phyloP scores from a whole-genome alignment of 1,140 invertebrate species.

The Eupristina koningsbergeri region DNA sequence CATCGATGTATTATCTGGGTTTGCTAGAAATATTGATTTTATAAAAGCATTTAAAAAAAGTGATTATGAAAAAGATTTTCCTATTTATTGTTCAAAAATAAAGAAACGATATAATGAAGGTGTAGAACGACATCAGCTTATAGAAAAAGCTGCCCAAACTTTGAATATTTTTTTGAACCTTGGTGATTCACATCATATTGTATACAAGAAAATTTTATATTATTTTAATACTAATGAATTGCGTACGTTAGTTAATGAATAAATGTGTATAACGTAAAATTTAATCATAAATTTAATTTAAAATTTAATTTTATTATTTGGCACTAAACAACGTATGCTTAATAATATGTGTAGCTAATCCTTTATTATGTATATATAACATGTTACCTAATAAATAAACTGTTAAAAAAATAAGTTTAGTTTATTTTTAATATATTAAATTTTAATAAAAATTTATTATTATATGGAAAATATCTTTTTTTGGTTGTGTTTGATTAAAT shows the following conservation, averaged over 20 bases:
- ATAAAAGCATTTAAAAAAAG: not conserved
- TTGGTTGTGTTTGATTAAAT: too few species aligned
- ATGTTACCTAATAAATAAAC: too few species aligned
- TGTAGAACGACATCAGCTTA: not conserved
- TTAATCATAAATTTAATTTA: too few species aligned
- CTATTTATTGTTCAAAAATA: slow-evolving; percentile 8
- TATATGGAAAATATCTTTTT: too few species aligned
- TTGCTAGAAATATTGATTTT: not conserved
- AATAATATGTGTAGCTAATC: too few species aligned
- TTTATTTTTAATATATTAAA: too few species aligned
- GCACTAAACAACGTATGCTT: too few species aligned
- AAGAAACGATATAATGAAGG: not conserved
- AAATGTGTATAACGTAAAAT: too few species aligned
- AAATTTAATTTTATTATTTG: too few species aligned
- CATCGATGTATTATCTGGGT: not conserved
- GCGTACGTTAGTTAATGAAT: not conserved
- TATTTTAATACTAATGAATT: not conserved
- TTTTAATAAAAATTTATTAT: too few species aligned
- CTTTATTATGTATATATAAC: too few species aligned
- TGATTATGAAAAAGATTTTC: not conserved
- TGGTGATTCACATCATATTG: not conserved
- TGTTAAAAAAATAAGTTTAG: too few species aligned
- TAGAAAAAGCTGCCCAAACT: not conserved
- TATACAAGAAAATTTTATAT: not conserved
- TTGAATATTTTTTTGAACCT: not conserved